A percentile compares a stretch with the other conserved stretches of the same genome.
Conservation (phyloP, 1,140 invertebrate species). For the Drosophila guanche region DNA sequence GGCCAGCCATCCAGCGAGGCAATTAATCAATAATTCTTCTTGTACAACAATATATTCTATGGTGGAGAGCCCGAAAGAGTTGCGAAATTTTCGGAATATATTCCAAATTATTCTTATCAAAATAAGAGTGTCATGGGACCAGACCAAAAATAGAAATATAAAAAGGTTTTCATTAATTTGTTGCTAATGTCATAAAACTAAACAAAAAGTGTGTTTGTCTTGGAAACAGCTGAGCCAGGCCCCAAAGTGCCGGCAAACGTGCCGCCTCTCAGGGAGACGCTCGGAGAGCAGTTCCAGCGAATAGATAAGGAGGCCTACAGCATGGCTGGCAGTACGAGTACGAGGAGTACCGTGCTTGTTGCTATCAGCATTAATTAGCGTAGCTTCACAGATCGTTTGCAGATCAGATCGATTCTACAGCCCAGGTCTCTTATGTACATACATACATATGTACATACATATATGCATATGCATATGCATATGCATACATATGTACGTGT, state of each 20-base stretch:
- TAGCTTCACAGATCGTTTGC: constrained; percentile 37
- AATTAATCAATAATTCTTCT: constrained; percentile 41
- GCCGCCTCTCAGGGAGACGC: constrained; percentile 27
- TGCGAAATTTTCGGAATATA: constrained; percentile 13
- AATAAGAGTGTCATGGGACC: not conserved
- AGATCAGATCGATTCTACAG: constrained; percentile 30
- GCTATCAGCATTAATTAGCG: constrained; percentile 48
- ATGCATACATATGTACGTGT: constrained; percentile 5
- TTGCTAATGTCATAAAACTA: constrained; percentile 22
- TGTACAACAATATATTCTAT: not conserved
- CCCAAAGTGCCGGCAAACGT: constrained; percentile 13
- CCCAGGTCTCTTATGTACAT: constrained; percentile 1
- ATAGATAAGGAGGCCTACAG: constrained; percentile 13
- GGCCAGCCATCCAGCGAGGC: constrained; percentile 16
- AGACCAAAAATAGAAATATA: constrained; percentile 26
- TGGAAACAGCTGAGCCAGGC: constrained; percentile 31
- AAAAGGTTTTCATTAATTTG: constrained; percentile 14
- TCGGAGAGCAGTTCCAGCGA: not conserved
- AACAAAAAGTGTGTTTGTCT: constrained; percentile 27
- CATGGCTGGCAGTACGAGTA: too few relatives aligned
- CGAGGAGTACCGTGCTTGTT: constrained; percentile 13
- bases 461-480: not conserved
- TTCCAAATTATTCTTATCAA: constrained; percentile 24
- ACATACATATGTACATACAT: constrained; percentile 20
- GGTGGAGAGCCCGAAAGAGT: not conserved